A percentile compares a stretch with the other conserved stretches of the same genome.
Evolutionary conservation across 2,797 vertebrate species (phyloP).

Genomic region (Silurus aristotelis): DNA sequence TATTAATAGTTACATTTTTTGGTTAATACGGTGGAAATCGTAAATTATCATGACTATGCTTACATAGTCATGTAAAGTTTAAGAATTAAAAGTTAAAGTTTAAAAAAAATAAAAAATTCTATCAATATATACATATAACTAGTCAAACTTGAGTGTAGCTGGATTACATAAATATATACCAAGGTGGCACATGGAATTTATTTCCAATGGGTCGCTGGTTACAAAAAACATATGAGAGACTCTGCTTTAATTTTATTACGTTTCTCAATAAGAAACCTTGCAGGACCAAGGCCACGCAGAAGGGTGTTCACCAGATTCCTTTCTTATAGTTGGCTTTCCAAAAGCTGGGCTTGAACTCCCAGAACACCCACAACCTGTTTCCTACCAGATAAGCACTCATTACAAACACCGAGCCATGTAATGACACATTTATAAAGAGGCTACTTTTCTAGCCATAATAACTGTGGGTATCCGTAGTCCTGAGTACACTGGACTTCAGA

Average conservation of each 20-base stretch:
- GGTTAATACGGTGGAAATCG: neutral
- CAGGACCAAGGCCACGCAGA: neutral
- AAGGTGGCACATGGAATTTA: neutral
- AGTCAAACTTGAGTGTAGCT: neutral
- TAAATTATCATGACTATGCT: too few species aligned
- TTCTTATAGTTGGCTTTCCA: constrained; percentile 16
- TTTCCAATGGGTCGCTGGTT: neutral
- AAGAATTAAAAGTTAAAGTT: neutral
- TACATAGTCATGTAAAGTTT: neutral
- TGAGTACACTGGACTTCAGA: neutral
- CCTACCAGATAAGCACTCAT: constrained; percentile 66
- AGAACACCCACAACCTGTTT: constrained; percentile 62
- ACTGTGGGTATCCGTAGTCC: neutral
- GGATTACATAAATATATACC: neutral
- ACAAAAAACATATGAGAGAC: neutral
- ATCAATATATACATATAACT: neutral
- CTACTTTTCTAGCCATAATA: constrained; percentile 7
- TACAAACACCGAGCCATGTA: neutral
- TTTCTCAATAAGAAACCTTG: constrained; percentile 9
- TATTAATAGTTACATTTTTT: too few species aligned
- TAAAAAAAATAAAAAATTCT: neutral
- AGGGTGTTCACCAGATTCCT: constrained; percentile 27
- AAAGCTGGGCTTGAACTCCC: neutral
- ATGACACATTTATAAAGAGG: constrained; percentile 41
- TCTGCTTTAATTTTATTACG: neutral